Evolutionary conservation across 2,113 vertebrate species (phyloP), one percentile per base, ranked within the genome.

Genomic region (Osmerus mordax): DNA sequence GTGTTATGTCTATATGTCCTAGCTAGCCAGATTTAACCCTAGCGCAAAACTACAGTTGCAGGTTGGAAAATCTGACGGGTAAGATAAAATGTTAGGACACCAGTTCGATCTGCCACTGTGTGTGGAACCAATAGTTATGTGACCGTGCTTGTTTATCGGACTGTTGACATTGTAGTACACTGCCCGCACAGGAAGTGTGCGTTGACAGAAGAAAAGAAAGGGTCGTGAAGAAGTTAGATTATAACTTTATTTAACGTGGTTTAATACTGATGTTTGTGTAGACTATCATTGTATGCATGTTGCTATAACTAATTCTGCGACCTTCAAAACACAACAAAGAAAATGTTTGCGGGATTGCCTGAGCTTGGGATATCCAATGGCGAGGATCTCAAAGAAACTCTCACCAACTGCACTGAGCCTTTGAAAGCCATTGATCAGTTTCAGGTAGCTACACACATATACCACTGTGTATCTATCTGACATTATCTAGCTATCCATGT

Each of bases 371-470:
- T 98, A 73, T 96, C 97, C 23, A 98, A 97, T 70, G 97, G 97
- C 18, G 97, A 99, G 76, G 97, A 99, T 72, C 89, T 99, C 5
- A 99, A 98, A 86, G 97, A 99, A 87, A 99, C 96, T 66, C 93
- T 99, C 7, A 99, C 97, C 69, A 99, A 98, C 92, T 99, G 97
- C 90, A 97, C 96, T 0, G 97, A 99, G 80, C 97, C 97, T 15
- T 93, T 99, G 63, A 99, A 98, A 89, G 97, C 97, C 79, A 99
- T 99, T 78, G 97, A 99, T 67, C 97, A 99, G 89, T 99, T 99
- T 78, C 97, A 99, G 96, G 97, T 97, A 47, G 41, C 5, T 7
- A 41, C 36, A 41, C 41, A 11, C 41, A 47, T 1, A 12, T 12
- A 12, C 41, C 41, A 47, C 41, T 47, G 41, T 47, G 41, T 12